Conservation (phyloP, 2,888 invertebrate species). For the Micropterix aruncella region DNA sequence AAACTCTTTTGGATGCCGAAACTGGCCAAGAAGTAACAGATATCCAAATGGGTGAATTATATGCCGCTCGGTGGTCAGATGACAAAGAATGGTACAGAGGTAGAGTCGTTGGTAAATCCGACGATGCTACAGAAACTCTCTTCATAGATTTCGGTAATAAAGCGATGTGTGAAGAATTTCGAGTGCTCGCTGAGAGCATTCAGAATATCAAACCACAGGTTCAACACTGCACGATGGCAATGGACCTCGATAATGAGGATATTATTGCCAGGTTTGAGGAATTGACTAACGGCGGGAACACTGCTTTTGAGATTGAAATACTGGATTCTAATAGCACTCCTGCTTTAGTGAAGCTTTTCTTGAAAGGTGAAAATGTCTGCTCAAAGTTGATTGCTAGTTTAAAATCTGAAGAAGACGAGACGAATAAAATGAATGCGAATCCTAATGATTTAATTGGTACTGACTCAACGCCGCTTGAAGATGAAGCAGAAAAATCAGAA, state of each 20-base stretch:
- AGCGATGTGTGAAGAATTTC: constrained; percentile 42
- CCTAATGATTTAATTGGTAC: neutral
- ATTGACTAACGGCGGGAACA: constrained; percentile 37
- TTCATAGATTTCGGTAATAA: constrained; percentile 61
- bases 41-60: constrained; percentile 42
- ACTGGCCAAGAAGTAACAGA: constrained; percentile 36
- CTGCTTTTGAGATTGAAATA: constrained; percentile 46
- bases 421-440: constrained; percentile 4
- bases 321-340: constrained; percentile 43
- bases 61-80: constrained; percentile 51
- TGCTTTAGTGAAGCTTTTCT: constrained; percentile 39
- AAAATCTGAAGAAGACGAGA: too few relatives aligned
- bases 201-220: constrained; percentile 42
- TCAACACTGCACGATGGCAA: constrained; percentile 43
- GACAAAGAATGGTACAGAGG: constrained; percentile 56
- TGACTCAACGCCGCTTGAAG: constrained; percentile 1
- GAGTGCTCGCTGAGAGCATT: constrained; percentile 45
- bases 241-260: constrained; percentile 32
- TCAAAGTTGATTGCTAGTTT: too few relatives aligned
- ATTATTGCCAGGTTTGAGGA: constrained; percentile 27
- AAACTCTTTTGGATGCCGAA: constrained; percentile 35
- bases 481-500: neutral
- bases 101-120: constrained; percentile 38
- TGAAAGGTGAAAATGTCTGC: constrained; percentile 39
- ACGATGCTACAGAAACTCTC: constrained; percentile 39